Percentiles rank a stretch among this genome's conserved stretches.
Evolutionary conservation across 1,140 invertebrate species (phyloP).

Genomic region (Drosophila equinoxialis): DNA sequence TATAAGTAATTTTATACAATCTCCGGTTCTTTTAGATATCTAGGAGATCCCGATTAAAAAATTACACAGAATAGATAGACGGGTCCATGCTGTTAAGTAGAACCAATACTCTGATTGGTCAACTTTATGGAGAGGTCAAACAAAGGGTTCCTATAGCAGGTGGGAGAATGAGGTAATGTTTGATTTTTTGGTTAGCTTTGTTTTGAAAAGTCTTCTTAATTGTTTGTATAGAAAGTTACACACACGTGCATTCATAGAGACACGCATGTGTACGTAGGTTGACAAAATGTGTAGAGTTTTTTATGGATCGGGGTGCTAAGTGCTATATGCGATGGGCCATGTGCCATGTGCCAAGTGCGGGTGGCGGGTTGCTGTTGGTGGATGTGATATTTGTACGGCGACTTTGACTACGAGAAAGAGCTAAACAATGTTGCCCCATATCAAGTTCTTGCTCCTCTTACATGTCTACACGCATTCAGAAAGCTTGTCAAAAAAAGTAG

Average conservation of each 20-base stretch:
- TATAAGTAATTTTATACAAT: too few relatives aligned
- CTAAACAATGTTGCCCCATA: slow-evolving; percentile 13
- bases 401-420: slow-evolving; percentile 3
- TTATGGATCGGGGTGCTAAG: background rate
- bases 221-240: background rate
- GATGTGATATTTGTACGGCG: background rate
- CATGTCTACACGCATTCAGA: background rate
- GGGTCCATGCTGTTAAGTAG: too few relatives aligned
- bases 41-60: too few relatives aligned
- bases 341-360: background rate
- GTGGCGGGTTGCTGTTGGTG: background rate
- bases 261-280: background rate
- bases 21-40: too few relatives aligned
- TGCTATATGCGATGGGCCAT: too few relatives aligned
- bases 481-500: background rate
- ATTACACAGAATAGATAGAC: too few relatives aligned
- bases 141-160: too few relatives aligned
- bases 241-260: background rate
- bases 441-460: slow-evolving; percentile 8
- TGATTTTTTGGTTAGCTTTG: background rate
- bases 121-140: too few relatives aligned
- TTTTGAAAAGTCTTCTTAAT: background rate
- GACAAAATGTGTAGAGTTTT: too few relatives aligned
- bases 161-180: background rate
- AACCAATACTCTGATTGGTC: too few relatives aligned